A percentile compares a stretch with the other conserved stretches of the same genome.
These are phyloP conservation scores for Germaria angustata DNA, from an alignment of 2,888 invertebrate genomes.

Conservation along the genomic window DNA sequence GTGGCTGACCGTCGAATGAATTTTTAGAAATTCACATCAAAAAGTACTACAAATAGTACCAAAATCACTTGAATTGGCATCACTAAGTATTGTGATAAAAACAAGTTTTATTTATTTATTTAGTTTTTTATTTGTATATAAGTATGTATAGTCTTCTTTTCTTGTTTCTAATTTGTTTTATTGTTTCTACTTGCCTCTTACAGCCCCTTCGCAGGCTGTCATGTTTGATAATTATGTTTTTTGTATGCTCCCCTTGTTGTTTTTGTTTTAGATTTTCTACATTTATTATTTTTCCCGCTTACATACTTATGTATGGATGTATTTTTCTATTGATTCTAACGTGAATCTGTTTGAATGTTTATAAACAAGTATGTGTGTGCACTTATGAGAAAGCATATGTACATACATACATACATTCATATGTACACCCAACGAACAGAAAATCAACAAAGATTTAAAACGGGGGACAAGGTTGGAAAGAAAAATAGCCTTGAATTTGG, in stretches of 20 bases:
- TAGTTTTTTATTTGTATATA: not conserved
- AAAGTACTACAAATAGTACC: too few relatives aligned
- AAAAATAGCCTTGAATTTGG: too few relatives aligned
- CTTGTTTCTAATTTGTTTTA: slow-evolving; percentile 20
- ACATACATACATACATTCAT: too few relatives aligned
- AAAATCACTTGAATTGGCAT: not conserved
- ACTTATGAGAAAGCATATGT: too few relatives aligned
- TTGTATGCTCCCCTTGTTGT: not conserved
- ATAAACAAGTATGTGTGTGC: not conserved
- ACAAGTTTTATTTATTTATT: slow-evolving; percentile 30
- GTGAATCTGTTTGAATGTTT: slow-evolving; percentile 9
- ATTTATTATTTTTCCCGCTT: slow-evolving; percentile 5
- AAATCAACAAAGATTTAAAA: not conserved
- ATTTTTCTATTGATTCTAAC: slow-evolving; percentile 35
- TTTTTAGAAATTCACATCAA: too few relatives aligned
- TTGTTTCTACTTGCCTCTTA: slow-evolving; percentile 20
- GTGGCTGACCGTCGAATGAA: too few relatives aligned
- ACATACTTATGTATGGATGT: too few relatives aligned
- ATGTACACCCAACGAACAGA: not conserved
- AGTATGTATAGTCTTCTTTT: not conserved
- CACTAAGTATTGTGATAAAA: not conserved
- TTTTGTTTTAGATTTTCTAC: not conserved
- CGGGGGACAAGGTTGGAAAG: too few relatives aligned
- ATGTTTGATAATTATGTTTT: slow-evolving; percentile 30
- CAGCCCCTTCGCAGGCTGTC: slow-evolving; percentile 12